Base-by-base conservation (phyloP, 2,888 invertebrate species). In the Iselma pallidipennis region DNA sequence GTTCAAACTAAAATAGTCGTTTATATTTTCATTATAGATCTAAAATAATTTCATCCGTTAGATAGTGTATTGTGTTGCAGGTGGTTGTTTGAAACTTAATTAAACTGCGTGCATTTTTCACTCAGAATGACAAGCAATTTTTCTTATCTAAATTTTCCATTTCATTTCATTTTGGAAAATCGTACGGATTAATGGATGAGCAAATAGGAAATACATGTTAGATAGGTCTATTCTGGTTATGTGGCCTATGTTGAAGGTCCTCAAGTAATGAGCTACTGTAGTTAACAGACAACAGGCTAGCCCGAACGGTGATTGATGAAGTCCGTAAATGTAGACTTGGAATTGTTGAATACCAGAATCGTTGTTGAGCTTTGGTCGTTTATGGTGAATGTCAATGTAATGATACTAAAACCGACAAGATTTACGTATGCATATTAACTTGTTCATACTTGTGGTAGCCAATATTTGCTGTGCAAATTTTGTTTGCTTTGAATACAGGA, bases 401-500 rank as follows among this genome's bases (percentile, higher is more conserved):
- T 42, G 59, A 60, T 61, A 61, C 55, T 54, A 56, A 52, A 66
- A 57, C 56, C 59, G 65, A 67, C 66, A 69, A 68, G 66, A 71
- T 69, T 67, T 66, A 61, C 66, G 69, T 66, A 68, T 71, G 69
- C 68, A 71, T 66, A 69, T 69, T 69, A 63, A 66, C 73, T 75
- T 75, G 74, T 75, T 73, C 72, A 69, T 71, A 74, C 74, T 74
- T 75, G 71, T 73, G 69, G 70, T 68, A 70, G 73, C 72, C 69
- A 76, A 76, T 75, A 76, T 76, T 76, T 71, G 73, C 70, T 69
- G 68, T 72, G 74, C 71, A 75, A 73, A 75, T 76, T 75, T 71
- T 71, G 73, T 74, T 73, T 73, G 66, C 72, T 66, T 57, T 55
- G 66, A 59, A 64, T 58, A 61, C 56, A 64, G 57, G 55, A 62